Evolutionary conservation across 2,888 invertebrate genomes (phyloP).

Genomic region (Pelosia muscerda): DNA sequence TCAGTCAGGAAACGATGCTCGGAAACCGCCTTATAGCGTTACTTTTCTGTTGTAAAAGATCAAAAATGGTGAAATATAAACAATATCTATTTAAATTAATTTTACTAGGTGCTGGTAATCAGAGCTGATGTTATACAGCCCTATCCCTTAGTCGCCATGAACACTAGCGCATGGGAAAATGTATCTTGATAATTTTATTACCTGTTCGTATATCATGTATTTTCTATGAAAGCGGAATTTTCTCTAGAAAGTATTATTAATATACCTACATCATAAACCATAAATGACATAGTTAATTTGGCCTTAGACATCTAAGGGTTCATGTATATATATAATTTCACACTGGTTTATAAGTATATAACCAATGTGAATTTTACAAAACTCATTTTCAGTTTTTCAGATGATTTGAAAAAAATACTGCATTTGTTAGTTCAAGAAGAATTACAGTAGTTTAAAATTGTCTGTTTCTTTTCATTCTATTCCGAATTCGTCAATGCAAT

Average conservation of each 20-base stretch:
- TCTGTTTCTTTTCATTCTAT: not conserved
- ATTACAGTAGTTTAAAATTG: not conserved
- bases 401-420: not conserved
- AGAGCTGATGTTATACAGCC: no score
- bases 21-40: no score
- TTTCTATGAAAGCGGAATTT: not conserved
- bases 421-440: not conserved
- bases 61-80: no score
- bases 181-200: slow-evolving; percentile 17
- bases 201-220: not conserved
- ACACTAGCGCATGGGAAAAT: no score
- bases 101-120: no score
- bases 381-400: not conserved
- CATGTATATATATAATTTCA: not conserved
- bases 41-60: no score
- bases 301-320: not conserved
- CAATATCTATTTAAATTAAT: no score
- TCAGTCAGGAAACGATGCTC: no score
- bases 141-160: no score
- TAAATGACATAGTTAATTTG: not conserved
- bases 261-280: not conserved
- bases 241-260: slow-evolving; percentile 4
- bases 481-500: no score
- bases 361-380: not conserved
- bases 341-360: not conserved